A percentile compares a stretch with the other conserved stretches of the same genome.
phyloP scores from a whole-genome alignment of 2,888 invertebrate genomes.

The Scrobipalpa atriplicella region DNA sequence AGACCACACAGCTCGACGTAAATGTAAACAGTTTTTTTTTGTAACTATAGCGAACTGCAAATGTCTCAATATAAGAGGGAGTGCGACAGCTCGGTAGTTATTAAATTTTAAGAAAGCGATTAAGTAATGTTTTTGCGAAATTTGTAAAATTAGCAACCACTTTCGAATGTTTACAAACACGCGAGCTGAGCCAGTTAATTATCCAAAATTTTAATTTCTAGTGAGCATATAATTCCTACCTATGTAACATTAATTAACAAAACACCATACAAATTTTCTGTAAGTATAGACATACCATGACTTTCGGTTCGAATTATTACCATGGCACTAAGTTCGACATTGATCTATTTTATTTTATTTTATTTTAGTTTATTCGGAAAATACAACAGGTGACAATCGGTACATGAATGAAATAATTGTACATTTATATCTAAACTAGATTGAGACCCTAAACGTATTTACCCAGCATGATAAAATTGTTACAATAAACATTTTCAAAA shows the following conservation, averaged over 20 bases:
- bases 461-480: too few species aligned
- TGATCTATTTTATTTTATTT: too few species aligned
- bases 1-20: constrained; percentile 25
- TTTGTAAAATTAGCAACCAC: constrained; percentile 4
- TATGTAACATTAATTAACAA: background rate
- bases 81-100: background rate
- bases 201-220: background rate
- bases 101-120: constrained; percentile 4
- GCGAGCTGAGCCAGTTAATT: background rate
- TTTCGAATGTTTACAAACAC: constrained; percentile 7
- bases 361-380: too few species aligned
- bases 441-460: too few species aligned
- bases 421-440: too few species aligned
- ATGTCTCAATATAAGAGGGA: background rate
- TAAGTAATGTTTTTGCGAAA: constrained; percentile 11
- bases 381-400: too few species aligned
- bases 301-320: background rate
- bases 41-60: background rate
- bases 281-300: background rate
- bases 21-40: constrained; percentile 4
- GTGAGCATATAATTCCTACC: background rate
- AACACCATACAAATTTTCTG: background rate
- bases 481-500: too few species aligned
- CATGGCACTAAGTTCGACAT: background rate
- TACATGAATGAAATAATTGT: too few species aligned